Percentiles rank a stretch among this genome's conserved stretches.
Evolutionary conservation across 2,797 vertebrate species (phyloP).

Genomic region (Craterocephalus amniculus): DNA sequence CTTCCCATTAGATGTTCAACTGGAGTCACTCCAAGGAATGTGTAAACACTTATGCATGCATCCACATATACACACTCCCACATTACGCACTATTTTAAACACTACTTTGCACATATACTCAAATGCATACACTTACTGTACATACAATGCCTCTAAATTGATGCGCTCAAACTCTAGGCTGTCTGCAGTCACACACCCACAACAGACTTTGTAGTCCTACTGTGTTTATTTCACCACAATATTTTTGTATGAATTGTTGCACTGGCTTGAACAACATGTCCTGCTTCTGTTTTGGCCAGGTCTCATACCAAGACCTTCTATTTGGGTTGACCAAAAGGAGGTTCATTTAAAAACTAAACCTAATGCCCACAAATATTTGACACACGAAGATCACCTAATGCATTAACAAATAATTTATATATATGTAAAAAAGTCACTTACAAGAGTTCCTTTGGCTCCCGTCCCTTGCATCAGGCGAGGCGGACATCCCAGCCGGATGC

Average conservation of each 20-base stretch:
- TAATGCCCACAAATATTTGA: not conserved
- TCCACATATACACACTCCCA: conserved; percentile 2
- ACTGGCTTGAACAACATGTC: conserved; percentile 1
- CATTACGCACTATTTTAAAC: conserved; percentile 33
- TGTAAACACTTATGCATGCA: conserved; percentile 38
- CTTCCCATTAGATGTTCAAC: conserved; percentile 52
- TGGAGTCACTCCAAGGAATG: conserved; percentile 58
- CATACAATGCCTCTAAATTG: conserved; percentile 3
- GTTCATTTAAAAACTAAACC: conserved; percentile 8
- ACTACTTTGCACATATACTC: conserved; percentile 15
- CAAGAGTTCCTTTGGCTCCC: conserved; percentile 77
- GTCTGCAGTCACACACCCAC: conserved; percentile 4
- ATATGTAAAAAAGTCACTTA: conserved; percentile 62
- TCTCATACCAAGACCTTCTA: not conserved
- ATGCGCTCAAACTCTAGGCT: not conserved
- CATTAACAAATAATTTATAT: not conserved
- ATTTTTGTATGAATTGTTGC: not conserved
- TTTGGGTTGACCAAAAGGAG: conserved; percentile 13
- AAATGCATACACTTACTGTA: conserved; percentile 8
- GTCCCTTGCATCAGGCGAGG: conserved; percentile 66
- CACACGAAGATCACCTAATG: conserved; percentile 21
- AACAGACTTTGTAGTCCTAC: not conserved
- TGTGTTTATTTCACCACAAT: not conserved
- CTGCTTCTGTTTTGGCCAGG: not conserved
- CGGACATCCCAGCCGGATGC: conserved; percentile 74